phyloP scores from a whole-genome alignment of 2,797 vertebrate species.

The Leucoraja ocellata region DNA sequence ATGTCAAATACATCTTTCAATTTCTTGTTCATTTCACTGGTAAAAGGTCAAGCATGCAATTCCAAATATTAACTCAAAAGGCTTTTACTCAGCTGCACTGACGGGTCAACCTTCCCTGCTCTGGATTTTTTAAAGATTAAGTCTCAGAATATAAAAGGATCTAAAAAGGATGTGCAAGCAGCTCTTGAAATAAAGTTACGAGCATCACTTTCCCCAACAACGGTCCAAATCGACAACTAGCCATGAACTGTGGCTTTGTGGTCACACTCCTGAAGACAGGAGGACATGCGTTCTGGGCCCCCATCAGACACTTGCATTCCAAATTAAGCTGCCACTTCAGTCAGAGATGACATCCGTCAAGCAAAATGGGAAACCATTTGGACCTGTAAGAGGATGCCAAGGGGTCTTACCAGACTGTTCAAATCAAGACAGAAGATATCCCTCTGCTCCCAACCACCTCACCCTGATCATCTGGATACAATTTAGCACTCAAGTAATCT shows the following conservation, averaged over 20 bases:
- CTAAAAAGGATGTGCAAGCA: no score
- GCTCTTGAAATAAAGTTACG: background rate
- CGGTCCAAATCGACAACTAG: background rate
- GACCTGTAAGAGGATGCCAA: background rate
- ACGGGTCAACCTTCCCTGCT: background rate
- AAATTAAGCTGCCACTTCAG: background rate
- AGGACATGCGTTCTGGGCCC: background rate
- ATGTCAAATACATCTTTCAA: constrained; percentile 31
- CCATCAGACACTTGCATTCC: background rate
- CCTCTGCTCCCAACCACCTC: background rate
- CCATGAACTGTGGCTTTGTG: background rate
- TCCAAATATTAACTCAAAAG: constrained; percentile 23
- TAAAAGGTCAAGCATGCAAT: constrained; percentile 29
- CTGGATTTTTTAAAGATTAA: background rate
- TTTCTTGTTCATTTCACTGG: constrained; percentile 22
- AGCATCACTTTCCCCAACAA: background rate
- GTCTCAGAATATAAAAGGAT: background rate
- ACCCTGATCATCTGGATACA: no score
- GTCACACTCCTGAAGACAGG: background rate
- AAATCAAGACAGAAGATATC: background rate
- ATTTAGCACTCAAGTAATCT: background rate
- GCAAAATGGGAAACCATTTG: no score
- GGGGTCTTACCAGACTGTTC: background rate
- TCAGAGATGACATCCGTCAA: background rate
- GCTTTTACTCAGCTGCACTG: background rate